Evolutionary conservation across 92 coral and sea anemone species (phyloP), one percentile per base, ranked within the genome.

Genomic region (Isaurus tuberculatus): DNA sequence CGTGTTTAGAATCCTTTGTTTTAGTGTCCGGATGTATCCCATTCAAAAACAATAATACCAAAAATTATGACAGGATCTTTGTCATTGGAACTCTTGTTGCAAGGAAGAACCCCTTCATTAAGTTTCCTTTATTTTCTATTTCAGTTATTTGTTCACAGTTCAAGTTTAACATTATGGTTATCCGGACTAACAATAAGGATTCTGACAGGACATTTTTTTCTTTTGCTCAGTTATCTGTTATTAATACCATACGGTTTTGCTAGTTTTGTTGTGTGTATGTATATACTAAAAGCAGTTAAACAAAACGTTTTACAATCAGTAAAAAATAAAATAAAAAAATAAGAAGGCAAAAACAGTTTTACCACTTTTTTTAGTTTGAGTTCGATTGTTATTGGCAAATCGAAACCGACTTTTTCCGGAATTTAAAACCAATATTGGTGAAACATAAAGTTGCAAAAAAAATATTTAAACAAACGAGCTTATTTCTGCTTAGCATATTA

Each of bases 401-500:
- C 17, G 48, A 60, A 77, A 60, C 25, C 20, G 58, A 75, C 32
- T 32, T 36, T 27, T 57, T 43, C 34, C 34, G 69, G 31, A 26
- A 58, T 4, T 25, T n/a, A 31, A 23, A 42, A 36, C 33, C 51
- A 33, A 57, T 77, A 53, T 55, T 49, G 15, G 29, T 48, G 58
- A 16, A 44, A 43, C 2, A 77, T 42, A 13, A 34, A 23, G 23
- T 2, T 77, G 70, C 60, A 57, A 77, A n/a, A n/a, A n/a, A n/a
- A n/a, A n/a, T n/a, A n/a, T n/a, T n/a, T n/a, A n/a, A n/a, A 60
- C 81, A 58, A 75, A 36, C 60, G 25, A 15, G 8, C 22, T n/a
- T 75, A 57, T 57, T 75, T 75, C 31, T 30, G 69, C 32, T 75
- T 37, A 31, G 67, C 27, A 30, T 9, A 28, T 75, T 75, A 30